phyloP scores from a whole-genome alignment of 2,888 invertebrate species.

The Leucoma salicis region DNA sequence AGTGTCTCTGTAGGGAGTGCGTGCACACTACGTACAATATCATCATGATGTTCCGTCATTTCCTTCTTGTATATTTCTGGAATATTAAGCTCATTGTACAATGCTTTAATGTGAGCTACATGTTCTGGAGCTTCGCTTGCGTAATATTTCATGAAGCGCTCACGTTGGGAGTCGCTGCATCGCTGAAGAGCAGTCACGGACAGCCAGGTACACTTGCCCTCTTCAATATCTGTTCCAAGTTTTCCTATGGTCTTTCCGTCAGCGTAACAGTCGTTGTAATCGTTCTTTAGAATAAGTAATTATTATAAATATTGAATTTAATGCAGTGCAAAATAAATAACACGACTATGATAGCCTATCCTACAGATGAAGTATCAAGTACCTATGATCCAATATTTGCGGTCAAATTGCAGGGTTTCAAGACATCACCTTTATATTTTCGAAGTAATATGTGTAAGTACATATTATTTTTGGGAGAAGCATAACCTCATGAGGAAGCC shows the following conservation, averaged over 20 bases:
- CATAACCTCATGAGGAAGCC: too few species aligned
- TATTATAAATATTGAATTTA: too few species aligned
- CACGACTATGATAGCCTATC: too few species aligned
- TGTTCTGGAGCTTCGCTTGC: conserved; percentile 84
- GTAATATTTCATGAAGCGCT: conserved; percentile 87
- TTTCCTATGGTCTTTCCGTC: conserved; percentile 69
- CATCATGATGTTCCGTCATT: conserved; percentile 87
- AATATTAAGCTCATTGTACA: conserved; percentile 84
- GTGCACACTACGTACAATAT: conserved; percentile 86
- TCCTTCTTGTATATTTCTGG: conserved; percentile 86
- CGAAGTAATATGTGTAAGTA: too few species aligned
- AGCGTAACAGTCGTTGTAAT: conserved; percentile 93
- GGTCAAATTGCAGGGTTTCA: too few species aligned
- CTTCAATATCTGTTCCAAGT: conserved; percentile 65
- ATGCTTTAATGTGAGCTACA: conserved; percentile 65
- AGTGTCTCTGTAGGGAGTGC: conserved; percentile 76
- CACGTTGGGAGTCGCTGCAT: conserved; percentile 86
- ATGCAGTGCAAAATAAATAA: not conserved
- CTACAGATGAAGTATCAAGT: too few species aligned
- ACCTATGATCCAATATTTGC: too few species aligned
- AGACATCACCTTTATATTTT: too few species aligned
- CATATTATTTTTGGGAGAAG: too few species aligned
- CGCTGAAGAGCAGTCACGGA: conserved; percentile 85
- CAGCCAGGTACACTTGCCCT: conserved; percentile 97
- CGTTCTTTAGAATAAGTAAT: conserved; percentile 82